A percentile compares a stretch with the other conserved stretches of the same genome.
These are phyloP conservation scores for Pyrocephalus nanus DNA, from an alignment of 2,797 vertebrate genomes.

Conservation along the genomic window DNA sequence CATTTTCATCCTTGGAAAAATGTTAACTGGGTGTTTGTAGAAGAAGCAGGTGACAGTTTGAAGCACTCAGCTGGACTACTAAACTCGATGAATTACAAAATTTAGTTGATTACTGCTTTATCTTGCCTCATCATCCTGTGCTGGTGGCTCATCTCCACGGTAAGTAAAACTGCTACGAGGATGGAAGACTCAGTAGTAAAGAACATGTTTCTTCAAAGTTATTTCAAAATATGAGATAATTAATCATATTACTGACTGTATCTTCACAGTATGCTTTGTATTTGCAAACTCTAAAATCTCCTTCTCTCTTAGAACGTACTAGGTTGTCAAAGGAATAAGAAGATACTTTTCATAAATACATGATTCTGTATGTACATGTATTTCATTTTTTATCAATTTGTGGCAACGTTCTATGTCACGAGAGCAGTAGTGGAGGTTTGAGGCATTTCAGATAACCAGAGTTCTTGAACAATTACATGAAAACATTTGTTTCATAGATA, in stretches of 20 bases:
- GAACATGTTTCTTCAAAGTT: background rate
- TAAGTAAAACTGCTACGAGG: background rate
- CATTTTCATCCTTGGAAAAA: background rate
- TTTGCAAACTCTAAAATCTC: conserved; percentile 11
- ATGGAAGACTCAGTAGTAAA: background rate
- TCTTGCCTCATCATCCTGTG: background rate
- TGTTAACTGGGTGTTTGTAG: background rate
- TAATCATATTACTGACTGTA: background rate
- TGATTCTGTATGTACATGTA: background rate
- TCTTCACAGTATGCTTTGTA: background rate
- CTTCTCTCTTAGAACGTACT: background rate
- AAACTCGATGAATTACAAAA: background rate
- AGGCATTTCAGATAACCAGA: background rate
- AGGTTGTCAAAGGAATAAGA: background rate
- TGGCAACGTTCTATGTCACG: background rate
- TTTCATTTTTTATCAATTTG: conserved; percentile 8
- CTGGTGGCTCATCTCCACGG: background rate
- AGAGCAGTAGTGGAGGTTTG: background rate
- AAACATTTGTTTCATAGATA: background rate
- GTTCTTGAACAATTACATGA: background rate
- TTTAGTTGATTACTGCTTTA: background rate
- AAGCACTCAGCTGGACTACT: background rate
- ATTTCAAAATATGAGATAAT: background rate
- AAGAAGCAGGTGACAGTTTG: background rate
- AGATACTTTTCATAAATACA: background rate